Conservation (phyloP, 2,888 invertebrate species). For the Mamestra brassicae region DNA sequence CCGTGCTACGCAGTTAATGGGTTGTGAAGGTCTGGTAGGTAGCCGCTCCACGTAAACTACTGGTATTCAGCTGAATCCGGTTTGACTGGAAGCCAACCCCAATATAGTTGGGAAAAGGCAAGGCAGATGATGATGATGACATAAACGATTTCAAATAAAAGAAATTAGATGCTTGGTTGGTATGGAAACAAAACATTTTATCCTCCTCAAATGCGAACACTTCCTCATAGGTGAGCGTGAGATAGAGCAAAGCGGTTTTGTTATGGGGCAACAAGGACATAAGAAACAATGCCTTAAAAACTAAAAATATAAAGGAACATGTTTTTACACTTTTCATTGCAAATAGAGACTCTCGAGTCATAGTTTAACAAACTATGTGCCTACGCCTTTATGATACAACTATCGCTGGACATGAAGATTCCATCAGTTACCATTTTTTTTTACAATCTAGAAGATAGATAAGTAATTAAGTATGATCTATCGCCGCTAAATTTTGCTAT, state of each 20-base stretch:
- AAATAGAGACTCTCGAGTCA: conserved; percentile 31
- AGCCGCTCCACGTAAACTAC: too few relatives aligned
- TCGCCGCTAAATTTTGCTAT: conserved; percentile 41
- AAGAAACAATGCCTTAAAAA: conserved; percentile 54
- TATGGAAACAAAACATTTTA: conserved; percentile 21
- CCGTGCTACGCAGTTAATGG: too few relatives aligned
- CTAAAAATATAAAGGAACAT: conserved; percentile 65
- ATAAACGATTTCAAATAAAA: background rate
- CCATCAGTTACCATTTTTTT: conserved; percentile 8
- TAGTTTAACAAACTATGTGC: conserved; percentile 28
- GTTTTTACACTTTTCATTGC: conserved; percentile 54
- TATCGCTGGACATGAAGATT: conserved; percentile 35
- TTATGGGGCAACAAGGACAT: conserved; percentile 28
- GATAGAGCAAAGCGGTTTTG: conserved; percentile 33
- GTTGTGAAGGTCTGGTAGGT: too few relatives aligned
- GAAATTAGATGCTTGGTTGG: conserved; percentile 7
- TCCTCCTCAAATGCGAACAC: conserved; percentile 54
- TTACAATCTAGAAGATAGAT: conserved; percentile 14
- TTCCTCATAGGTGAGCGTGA: conserved; percentile 17
- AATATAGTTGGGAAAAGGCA: too few relatives aligned
- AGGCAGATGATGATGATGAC: too few relatives aligned
- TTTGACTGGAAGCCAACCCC: too few relatives aligned
- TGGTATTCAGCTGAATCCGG: too few relatives aligned
- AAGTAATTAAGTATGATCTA: conserved; percentile 54
- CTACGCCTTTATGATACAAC: conserved; percentile 48